These are phyloP conservation scores for Australoheros scitulus DNA, from an alignment of 2,113 vertebrate genomes.

Conservation along the genomic window DNA sequence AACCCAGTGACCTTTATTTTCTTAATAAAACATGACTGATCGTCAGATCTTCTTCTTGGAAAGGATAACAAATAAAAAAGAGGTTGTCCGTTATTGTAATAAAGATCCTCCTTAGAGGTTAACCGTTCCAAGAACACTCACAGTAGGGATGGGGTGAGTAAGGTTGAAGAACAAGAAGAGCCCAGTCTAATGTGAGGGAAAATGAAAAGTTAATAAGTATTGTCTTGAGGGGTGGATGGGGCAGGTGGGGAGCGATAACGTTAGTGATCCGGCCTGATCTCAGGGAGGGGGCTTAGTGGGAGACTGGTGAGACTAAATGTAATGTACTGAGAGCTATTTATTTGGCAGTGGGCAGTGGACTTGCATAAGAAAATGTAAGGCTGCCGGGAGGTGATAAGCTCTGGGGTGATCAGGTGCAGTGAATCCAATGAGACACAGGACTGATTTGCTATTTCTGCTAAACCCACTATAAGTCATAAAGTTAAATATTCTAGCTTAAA, in stretches of 20 bases:
- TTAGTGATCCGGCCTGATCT: slow-evolving; percentile 52
- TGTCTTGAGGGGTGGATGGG: not conserved
- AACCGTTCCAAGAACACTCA: slow-evolving; percentile 61
- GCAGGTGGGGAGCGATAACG: slow-evolving; percentile 9
- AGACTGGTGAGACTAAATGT: slow-evolving; percentile 43
- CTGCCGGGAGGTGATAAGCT: slow-evolving; percentile 12
- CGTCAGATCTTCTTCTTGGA: slow-evolving; percentile 43
- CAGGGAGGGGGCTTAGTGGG: slow-evolving; percentile 57
- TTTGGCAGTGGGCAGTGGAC: slow-evolving; percentile 23
- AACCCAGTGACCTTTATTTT: slow-evolving; percentile 59
- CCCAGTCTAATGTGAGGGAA: slow-evolving; percentile 49
- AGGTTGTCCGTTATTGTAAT: slow-evolving; percentile 55
- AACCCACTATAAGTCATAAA: not conserved
- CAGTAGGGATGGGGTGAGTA: slow-evolving; percentile 59
- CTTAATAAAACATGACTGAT: slow-evolving; percentile 48
- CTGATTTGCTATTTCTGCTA: not conserved
- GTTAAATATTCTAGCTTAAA: not conserved
- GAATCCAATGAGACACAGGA: not conserved
- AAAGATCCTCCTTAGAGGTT: slow-evolving; percentile 59
- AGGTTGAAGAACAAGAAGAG: slow-evolving; percentile 57
- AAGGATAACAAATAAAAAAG: slow-evolving; percentile 6
- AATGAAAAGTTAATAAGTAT: slow-evolving; percentile 70
- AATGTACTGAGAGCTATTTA: slow-evolving; percentile 42
- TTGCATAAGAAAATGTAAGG: slow-evolving; percentile 40
- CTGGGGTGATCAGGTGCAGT: slow-evolving; percentile 21